Conservation (phyloP, 2,888 invertebrate species). For the Tridacna crocea region DNA sequence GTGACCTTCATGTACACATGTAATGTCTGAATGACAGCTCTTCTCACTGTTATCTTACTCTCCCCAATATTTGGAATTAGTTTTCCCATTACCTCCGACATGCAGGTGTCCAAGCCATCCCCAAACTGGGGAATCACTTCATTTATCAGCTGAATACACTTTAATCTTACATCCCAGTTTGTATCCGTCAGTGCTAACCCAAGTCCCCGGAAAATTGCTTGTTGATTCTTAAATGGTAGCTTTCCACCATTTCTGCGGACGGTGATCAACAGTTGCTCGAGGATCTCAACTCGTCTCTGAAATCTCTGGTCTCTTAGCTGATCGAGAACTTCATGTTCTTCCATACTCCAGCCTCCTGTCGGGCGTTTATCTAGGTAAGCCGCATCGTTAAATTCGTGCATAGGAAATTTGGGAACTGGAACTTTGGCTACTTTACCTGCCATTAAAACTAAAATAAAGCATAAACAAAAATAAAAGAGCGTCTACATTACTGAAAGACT, state of each 20-base stretch:
- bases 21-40: conserved; percentile 84
- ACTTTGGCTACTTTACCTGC: conserved; percentile 76
- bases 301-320: conserved; percentile 81
- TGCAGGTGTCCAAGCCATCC: conserved; percentile 82
- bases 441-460: conserved; percentile 60
- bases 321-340: conserved; percentile 81
- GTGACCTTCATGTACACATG: conserved; percentile 85
- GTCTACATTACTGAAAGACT: conserved; percentile 10
- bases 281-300: conserved; percentile 79
- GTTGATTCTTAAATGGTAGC: conserved; percentile 78
- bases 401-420: conserved; percentile 80
- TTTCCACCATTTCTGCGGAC: conserved; percentile 81
- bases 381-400: conserved; percentile 77
- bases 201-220: conserved; percentile 83
- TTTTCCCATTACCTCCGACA: conserved; percentile 82
- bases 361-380: conserved; percentile 74
- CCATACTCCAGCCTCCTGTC: conserved; percentile 81
- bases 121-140: conserved; percentile 82
- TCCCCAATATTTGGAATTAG: conserved; percentile 83
- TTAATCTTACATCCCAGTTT: conserved; percentile 85
- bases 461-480: conserved; percentile 16
- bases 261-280: conserved; percentile 81
- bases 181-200: conserved; percentile 83
- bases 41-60: conserved; percentile 80
- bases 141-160: conserved; percentile 83